Evolutionary conservation across 2,888 invertebrate species (phyloP), one percentile per base, ranked within the genome.

Genomic region (Axea sp.): DNA sequence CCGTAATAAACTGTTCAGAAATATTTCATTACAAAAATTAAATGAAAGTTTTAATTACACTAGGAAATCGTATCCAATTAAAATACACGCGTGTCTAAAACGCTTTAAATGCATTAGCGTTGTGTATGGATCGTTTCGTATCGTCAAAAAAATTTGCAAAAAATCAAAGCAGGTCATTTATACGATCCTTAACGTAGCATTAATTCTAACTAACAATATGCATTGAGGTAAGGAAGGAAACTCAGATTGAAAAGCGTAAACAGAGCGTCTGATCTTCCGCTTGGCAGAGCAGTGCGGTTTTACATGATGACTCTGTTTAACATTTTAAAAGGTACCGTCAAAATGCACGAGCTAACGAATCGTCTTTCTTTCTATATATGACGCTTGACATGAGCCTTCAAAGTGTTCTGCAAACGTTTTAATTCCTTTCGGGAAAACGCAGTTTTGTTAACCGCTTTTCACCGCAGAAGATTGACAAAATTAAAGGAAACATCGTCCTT

Each of bases 331-430:
- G 59, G 41, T 31, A 14, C 30, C 62, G 55, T 49, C 55, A 57
- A 62, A 55, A 55, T 33, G 39, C 28, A 37, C 55, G 47, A 41
- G 71, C 49, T 71, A 71, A 71, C 71, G 71, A 71, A 71, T 62
- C 60, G 60, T 53, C 45, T 55, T 53, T 47, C 33, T 49, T 19
- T 26, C 30, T 39, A 35, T 51, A 22, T 7, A 3, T 5, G 31
- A 8, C 55, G 57, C 71, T 64, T 71, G 62, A 64, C 62, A 43
- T 26, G 43, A 8, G 37, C 49, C 31, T 57, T 53, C 55, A 49
- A 57, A 64, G 57, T 51, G 24, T 60, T 30, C 35, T 19, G 49
- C 49, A 64, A 64, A 64, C 41, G 39, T 57, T 71, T 71, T 62
- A 71, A 57, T 71, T 71, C 64, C 57, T 62, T 71, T 64, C 30